Conservation (phyloP, 2,113 vertebrate genomes). For the Nothobranchius furzeri region DNA sequence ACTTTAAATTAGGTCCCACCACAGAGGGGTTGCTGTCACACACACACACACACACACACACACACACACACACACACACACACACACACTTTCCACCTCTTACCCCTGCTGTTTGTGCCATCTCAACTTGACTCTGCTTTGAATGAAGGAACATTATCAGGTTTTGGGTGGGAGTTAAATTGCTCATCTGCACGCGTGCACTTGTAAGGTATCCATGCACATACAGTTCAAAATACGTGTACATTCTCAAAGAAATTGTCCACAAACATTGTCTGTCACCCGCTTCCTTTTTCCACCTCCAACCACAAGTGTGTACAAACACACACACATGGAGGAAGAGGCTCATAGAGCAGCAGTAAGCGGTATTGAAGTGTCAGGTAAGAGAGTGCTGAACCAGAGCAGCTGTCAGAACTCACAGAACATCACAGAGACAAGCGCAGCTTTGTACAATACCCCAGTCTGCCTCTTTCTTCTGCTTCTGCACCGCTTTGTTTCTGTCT, state of each 20-base stretch:
- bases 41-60: slow-evolving; percentile 7
- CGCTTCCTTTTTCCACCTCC: slow-evolving; percentile 6
- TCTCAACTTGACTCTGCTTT: slow-evolving; percentile 62
- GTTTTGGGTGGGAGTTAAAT: slow-evolving; percentile 54
- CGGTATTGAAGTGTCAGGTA: slow-evolving; percentile 65
- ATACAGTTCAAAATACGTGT: slow-evolving; percentile 11
- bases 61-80: not conserved
- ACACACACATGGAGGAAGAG: slow-evolving; percentile 9
- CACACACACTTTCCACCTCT: slow-evolving; percentile 15
- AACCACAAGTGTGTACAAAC: slow-evolving; percentile 9
- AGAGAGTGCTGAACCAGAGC: slow-evolving; percentile 52
- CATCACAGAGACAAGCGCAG: slow-evolving; percentile 58
- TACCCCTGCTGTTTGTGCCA: slow-evolving; percentile 64
- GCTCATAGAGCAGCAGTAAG: slow-evolving; percentile 39
- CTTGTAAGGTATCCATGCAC: not conserved
- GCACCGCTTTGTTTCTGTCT: slow-evolving; percentile 36
- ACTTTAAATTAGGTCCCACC: slow-evolving; percentile 78
- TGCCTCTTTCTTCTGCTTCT: slow-evolving; percentile 36
- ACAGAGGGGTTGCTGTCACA: slow-evolving; percentile 70
- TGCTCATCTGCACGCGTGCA: slow-evolving; percentile 13
- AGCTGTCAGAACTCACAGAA: slow-evolving; percentile 63
- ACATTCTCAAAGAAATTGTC: slow-evolving; percentile 35
- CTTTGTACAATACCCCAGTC: slow-evolving; percentile 50
- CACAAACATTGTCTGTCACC: slow-evolving; percentile 17
- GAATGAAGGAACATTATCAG: slow-evolving; percentile 71